Evolutionary conservation across 2,797 vertebrate species (phyloP).

Genomic region (Channallabes apus): DNA sequence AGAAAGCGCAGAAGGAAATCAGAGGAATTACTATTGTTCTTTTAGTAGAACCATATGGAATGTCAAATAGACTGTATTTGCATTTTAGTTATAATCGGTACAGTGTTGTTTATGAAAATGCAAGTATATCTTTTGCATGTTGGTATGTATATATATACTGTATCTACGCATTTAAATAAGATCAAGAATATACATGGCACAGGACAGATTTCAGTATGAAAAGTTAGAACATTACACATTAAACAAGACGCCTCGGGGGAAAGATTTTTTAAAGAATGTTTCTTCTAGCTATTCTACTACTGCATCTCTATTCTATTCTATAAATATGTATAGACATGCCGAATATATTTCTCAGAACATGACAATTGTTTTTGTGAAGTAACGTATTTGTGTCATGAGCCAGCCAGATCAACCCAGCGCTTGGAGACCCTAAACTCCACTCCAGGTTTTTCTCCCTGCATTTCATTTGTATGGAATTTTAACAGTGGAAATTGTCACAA

Average conservation of each 20-base stretch:
- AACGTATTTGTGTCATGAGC: too few species aligned
- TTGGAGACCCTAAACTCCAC: too few species aligned
- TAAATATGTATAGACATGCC: too few species aligned
- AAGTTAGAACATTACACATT: not conserved
- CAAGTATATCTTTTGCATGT: not conserved
- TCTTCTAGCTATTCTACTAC: not conserved
- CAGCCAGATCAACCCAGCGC: too few species aligned
- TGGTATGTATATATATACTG: too few species aligned
- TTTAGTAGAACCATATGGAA: not conserved
- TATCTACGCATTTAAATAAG: not conserved
- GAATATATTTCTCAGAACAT: too few species aligned
- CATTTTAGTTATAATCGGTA: not conserved
- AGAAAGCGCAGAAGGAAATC: not conserved
- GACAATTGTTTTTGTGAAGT: too few species aligned
- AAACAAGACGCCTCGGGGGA: not conserved
- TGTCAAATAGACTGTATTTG: not conserved
- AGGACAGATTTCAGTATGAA: not conserved
- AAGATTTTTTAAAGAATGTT: not conserved
- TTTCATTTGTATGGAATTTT: too few species aligned
- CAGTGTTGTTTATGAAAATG: not conserved
- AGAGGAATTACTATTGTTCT: not conserved
- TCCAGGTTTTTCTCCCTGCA: too few species aligned
- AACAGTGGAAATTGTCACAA: too few species aligned
- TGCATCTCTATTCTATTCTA: too few species aligned
- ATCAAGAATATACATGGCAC: not conserved